phyloP scores from a whole-genome alignment of 2,797 vertebrate genomes.

The Dipus sagitta region DNA sequence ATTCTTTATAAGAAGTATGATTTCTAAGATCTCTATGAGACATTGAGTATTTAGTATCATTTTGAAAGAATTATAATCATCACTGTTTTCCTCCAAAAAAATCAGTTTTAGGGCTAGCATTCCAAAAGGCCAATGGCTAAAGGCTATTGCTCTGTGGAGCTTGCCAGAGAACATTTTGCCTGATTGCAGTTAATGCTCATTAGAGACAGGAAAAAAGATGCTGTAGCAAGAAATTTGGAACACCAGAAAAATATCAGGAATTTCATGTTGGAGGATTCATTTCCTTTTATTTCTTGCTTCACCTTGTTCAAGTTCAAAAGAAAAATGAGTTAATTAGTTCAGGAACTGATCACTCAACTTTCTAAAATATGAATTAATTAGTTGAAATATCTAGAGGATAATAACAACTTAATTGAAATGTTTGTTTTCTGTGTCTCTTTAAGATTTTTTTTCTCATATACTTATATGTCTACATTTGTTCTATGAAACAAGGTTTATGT shows the following conservation, averaged over 20 bases:
- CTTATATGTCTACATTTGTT: neutral
- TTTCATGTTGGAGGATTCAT: neutral
- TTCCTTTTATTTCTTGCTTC: conserved; percentile 8
- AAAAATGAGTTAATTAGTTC: conserved; percentile 61
- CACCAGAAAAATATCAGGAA: neutral
- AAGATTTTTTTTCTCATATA: neutral
- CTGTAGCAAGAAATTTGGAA: neutral
- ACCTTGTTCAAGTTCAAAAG: conserved; percentile 62
- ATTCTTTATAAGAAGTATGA: neutral
- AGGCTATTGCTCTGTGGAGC: neutral
- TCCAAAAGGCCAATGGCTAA: neutral
- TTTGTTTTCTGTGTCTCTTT: conserved; percentile 54
- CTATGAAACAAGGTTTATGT: neutral
- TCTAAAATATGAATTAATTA: conserved; percentile 68
- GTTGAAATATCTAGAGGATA: conserved; percentile 54
- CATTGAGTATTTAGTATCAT: neutral
- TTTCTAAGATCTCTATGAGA: neutral
- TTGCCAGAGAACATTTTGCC: neutral
- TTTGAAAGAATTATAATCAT: neutral
- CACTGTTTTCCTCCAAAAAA: neutral
- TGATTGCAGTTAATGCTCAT: neutral
- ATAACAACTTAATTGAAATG: conserved; percentile 54
- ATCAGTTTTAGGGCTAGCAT: neutral
- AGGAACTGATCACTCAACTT: conserved; percentile 41
- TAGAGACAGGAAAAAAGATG: neutral